phyloP scores from a whole-genome alignment of 2,113 vertebrate genomes.

The Meriones unguiculatus region DNA sequence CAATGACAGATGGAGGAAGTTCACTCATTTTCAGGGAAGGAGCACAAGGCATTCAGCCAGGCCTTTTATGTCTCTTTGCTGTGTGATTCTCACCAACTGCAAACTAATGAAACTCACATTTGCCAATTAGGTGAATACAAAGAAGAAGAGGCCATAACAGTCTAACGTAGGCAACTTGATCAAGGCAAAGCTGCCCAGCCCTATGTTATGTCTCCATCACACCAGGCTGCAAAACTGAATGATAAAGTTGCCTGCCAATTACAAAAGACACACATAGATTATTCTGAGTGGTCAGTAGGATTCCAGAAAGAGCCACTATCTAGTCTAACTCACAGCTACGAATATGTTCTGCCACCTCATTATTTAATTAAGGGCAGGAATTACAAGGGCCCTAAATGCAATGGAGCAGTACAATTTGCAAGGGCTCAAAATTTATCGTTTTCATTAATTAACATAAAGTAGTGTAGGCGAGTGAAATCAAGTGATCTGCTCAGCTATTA shows the following conservation, averaged over 20 bases:
- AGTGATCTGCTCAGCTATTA: slow-evolving; percentile 82
- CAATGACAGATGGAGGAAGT: neutral
- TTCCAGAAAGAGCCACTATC: neutral
- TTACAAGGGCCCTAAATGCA: slow-evolving; percentile 81
- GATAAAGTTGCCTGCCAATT: slow-evolving; percentile 15
- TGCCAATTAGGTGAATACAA: neutral
- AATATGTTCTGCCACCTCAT: slow-evolving; percentile 75
- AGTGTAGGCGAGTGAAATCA: slow-evolving; percentile 82
- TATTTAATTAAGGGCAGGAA: slow-evolving; percentile 82
- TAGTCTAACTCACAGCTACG: slow-evolving; percentile 60
- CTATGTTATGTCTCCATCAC: neutral
- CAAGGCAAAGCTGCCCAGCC: neutral
- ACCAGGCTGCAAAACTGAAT: neutral
- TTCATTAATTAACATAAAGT: slow-evolving; percentile 85
- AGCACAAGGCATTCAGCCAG: neutral
- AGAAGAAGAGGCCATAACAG: neutral
- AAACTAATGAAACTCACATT: neutral
- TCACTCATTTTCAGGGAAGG: neutral
- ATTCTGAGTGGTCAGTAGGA: slow-evolving; percentile 29
- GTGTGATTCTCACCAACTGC: neutral
- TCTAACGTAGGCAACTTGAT: neutral
- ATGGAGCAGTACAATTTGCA: slow-evolving; percentile 77
- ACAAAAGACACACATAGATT: neutral
- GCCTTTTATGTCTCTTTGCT: neutral
- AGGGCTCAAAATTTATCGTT: slow-evolving; percentile 82